phyloP scores from a whole-genome alignment of 2,797 vertebrate genomes.

The Acanthopagrus latus region DNA sequence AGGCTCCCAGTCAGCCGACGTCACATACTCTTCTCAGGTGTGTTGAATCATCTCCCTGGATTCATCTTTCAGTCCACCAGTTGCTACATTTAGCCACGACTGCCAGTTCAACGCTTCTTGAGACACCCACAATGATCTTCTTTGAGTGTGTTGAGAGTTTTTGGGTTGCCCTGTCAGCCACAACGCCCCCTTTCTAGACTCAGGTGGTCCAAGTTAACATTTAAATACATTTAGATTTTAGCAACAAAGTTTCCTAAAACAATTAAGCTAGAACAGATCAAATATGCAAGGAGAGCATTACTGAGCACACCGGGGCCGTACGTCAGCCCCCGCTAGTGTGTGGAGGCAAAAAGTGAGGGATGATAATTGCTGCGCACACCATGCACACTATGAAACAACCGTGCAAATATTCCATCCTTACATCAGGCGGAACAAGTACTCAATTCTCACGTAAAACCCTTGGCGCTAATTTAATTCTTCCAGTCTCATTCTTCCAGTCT shows the following conservation, averaged over 20 bases:
- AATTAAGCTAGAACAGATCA: neutral
- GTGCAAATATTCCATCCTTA: conserved; percentile 14
- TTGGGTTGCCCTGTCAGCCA: neutral
- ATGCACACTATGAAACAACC: neutral
- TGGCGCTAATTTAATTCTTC: neutral
- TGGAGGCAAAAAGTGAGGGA: conserved; percentile 18
- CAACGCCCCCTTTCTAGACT: neutral
- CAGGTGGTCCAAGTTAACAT: neutral
- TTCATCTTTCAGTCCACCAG: too few species aligned
- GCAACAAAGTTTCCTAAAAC: neutral
- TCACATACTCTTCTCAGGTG: too few species aligned
- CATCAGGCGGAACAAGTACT: conserved; percentile 4
- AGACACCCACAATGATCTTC: neutral
- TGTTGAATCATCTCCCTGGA: too few species aligned
- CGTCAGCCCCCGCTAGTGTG: neutral
- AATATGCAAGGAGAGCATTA: conserved; percentile 6
- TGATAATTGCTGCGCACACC: neutral
- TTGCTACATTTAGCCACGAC: too few species aligned
- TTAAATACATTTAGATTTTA: neutral
- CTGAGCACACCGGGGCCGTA: neutral
- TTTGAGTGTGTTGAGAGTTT: neutral
- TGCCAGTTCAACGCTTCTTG: too few species aligned
- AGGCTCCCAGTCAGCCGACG: too few species aligned
- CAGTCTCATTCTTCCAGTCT: neutral
- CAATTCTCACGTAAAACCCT: neutral